Percentiles rank a stretch among this genome's conserved stretches.
Conservation (phyloP, 2,797 vertebrate genomes). For the Eulemur albifrons region DNA sequence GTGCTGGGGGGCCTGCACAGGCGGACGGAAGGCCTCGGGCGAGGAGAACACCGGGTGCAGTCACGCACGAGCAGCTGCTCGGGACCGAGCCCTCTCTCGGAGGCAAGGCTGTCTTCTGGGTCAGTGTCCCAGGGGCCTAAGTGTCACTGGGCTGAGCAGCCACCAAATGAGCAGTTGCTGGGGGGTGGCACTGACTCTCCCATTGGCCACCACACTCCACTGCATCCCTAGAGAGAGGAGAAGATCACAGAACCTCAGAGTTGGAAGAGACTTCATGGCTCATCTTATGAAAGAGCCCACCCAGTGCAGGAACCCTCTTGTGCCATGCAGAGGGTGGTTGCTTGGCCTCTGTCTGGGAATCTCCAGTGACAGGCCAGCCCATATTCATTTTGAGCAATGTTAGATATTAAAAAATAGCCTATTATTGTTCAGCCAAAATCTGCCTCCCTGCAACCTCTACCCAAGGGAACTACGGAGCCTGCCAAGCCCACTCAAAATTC, state of each 20-base stretch:
- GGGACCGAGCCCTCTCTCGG: constrained; percentile 42
- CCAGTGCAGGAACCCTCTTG: not conserved
- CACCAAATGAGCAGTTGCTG: constrained; percentile 74
- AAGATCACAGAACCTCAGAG: constrained; percentile 72
- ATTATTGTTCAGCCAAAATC: not conserved
- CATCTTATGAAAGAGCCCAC: not conserved
- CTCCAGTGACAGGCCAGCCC: not conserved
- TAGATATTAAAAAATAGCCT: not conserved
- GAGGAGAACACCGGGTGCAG: not conserved
- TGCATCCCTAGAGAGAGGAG: constrained; percentile 75
- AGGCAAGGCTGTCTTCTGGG: constrained; percentile 69
- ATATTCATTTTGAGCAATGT: not conserved
- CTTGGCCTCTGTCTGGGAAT: not conserved
- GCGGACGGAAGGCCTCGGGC: not conserved
- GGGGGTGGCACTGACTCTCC: constrained; percentile 66
- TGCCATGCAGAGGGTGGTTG: not conserved
- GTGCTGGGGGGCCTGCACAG: not conserved
- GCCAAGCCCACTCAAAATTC: not conserved
- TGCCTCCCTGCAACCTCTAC: not conserved
- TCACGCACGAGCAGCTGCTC: not conserved
- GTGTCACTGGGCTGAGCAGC: constrained; percentile 62
- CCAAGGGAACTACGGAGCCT: not conserved
- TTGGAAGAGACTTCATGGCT: not conserved
- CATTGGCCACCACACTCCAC: constrained; percentile 75
- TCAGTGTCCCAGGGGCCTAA: constrained; percentile 63